phyloP scores from a whole-genome alignment of 2,888 invertebrate species.

The Drosophila subquinaria region DNA sequence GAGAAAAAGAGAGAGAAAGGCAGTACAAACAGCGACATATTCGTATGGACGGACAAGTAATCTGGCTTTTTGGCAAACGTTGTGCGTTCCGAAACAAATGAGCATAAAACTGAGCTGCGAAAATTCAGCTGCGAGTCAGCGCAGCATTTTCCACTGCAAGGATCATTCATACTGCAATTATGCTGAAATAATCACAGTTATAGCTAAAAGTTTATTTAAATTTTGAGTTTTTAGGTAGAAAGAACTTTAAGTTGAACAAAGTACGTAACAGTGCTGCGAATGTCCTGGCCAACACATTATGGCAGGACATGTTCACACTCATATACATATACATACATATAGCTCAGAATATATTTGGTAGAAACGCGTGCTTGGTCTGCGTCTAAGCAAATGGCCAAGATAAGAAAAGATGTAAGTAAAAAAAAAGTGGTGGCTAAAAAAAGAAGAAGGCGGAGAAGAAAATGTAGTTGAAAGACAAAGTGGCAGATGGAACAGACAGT shows the following conservation, averaged over 20 bases:
- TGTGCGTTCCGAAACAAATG: conserved; percentile 55
- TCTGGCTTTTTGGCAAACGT: conserved; percentile 68
- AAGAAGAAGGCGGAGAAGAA: not conserved
- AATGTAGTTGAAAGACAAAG: not conserved
- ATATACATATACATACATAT: not conserved
- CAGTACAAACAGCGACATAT: not conserved
- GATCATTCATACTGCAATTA: conserved; percentile 6
- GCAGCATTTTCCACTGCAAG: conserved; percentile 1
- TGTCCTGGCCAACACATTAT: conserved; percentile 7
- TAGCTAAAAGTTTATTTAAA: not conserved
- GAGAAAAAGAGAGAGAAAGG: not conserved
- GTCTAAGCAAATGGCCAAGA: conserved; percentile 7
- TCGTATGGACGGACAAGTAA: conserved; percentile 36
- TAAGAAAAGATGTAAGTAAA: not conserved
- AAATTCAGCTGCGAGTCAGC: conserved; percentile 2
- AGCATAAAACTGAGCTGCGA: conserved; percentile 44
- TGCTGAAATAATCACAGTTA: not conserved
- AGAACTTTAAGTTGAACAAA: not conserved
- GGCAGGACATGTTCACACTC: conserved; percentile 16
- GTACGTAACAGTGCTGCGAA: not conserved
- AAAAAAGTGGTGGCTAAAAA: not conserved
- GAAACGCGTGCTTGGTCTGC: conserved; percentile 2
- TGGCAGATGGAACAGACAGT: not conserved
- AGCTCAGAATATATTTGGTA: not conserved
- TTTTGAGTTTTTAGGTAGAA: not conserved